Base-by-base conservation (phyloP, 2,888 invertebrate genomes). In the Caenorhabditis sp. region DNA sequence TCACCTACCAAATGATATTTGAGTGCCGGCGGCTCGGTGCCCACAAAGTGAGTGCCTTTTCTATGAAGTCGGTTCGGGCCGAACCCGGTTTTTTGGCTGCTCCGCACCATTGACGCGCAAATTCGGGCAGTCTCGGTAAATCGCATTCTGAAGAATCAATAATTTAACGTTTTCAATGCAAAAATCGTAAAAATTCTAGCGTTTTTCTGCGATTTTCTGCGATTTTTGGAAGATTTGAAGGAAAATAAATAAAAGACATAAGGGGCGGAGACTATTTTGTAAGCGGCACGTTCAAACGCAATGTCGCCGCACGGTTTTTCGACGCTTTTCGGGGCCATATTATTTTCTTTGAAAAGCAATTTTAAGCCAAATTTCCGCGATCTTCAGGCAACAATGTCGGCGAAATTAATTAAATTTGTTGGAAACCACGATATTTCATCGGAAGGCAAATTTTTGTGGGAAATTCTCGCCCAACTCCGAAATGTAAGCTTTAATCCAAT, bases 371-470 rank as follows among this genome's bases (percentile, higher is more conserved):
- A n/a, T n/a, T n/a, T n/a, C n/a, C n/a, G n/a, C n/a, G n/a, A n/a
- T n/a, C n/a, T n/a, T n/a, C n/a, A n/a, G n/a, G n/a, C n/a, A n/a
- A n/a, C n/a, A n/a, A 77, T 77, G 77, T 27, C 72, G 35, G 79
- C 83, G 48, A 79, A 73, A 13, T 39, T 66, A 45, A 82, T 82
- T 37, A 79, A 85, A 37, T 87, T 85, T 62, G 82, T 89, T 32
- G 89, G 89, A 37, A 84, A 89, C 63, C 80, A 80, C 65, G 89
- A 89, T 61, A 71, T 85, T 24, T 76, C 80, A 6, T 83, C 86
- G 17, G 85, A 89, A 55, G 89, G 89, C 11, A 89, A 89, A 45
- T 86, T 84, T 58, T 63, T 89, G 6, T 89, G 83, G 79, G 89
- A 89, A 72, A 87, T 89, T 65, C 79, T 88, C 32, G 81, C 84